Percentiles rank a stretch among this genome's conserved stretches.
These are phyloP conservation scores for Prolemur simus DNA, from an alignment of 2,113 vertebrate genomes.

Conservation along the genomic window DNA sequence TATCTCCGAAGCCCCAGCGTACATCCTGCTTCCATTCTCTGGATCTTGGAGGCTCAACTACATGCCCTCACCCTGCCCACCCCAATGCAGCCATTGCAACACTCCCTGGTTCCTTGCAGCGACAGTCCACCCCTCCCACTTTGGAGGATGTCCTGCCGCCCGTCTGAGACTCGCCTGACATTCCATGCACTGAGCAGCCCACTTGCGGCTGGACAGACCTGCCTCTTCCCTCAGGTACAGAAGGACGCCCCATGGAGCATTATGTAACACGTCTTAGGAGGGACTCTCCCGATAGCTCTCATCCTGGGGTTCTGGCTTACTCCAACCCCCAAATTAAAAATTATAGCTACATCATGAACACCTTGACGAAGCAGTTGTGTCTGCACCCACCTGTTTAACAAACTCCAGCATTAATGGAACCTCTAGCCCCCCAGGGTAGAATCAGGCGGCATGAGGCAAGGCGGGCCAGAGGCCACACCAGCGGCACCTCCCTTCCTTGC, in stretches of 20 bases:
- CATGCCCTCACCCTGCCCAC: not conserved
- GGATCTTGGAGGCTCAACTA: not conserved
- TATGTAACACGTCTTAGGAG: not conserved
- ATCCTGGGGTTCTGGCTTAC: conserved; percentile 30
- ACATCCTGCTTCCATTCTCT: not conserved
- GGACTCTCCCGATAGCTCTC: conserved; percentile 9
- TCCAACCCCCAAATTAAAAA: conserved; percentile 55
- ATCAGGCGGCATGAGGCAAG: too few species aligned
- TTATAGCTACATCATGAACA: conserved; percentile 53
- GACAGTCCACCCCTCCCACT: not conserved
- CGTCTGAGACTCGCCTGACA: conserved; percentile 80
- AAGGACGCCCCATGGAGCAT: not conserved
- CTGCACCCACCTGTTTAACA: conserved; percentile 44
- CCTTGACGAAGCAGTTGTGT: conserved; percentile 51
- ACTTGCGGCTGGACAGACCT: conserved; percentile 64
- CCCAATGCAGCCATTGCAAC: conserved; percentile 25
- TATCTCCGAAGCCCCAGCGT: not conserved
- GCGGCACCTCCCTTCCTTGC: not conserved
- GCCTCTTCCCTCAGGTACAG: conserved; percentile 12
- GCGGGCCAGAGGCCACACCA: not conserved
- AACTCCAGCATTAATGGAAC: not conserved
- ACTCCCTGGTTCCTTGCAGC: not conserved
- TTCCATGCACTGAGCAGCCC: conserved; percentile 66
- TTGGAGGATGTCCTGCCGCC: conserved; percentile 42
- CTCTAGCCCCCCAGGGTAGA: not conserved